phyloP scores from a whole-genome alignment of 2,113 vertebrate genomes.

The Labeo rohita region DNA sequence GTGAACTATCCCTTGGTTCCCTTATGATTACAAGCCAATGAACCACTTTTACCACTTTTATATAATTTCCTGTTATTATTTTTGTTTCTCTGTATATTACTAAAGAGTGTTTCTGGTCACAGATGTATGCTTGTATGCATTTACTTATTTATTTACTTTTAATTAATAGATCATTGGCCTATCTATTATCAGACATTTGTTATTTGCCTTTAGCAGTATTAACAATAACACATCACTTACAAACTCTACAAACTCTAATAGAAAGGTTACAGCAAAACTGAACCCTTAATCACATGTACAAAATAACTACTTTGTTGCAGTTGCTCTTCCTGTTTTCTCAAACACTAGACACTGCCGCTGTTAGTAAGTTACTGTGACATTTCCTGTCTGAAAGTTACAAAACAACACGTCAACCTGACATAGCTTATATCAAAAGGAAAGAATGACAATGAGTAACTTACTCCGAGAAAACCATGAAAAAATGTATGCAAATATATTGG shows the following conservation, averaged over 20 bases:
- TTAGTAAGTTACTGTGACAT: neutral
- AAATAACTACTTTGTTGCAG: too few species aligned
- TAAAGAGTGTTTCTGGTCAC: too few species aligned
- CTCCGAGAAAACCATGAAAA: too few species aligned
- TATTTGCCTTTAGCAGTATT: neutral
- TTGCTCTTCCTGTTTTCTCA: neutral
- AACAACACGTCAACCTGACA: neutral
- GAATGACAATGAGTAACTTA: neutral
- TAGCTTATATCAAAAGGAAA: neutral
- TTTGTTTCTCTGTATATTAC: too few species aligned
- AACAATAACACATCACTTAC: neutral
- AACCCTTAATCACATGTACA: too few species aligned
- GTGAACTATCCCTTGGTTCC: neutral
- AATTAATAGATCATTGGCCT: neutral
- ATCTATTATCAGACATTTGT: neutral
- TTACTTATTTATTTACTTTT: neutral
- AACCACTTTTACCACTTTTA: too few species aligned
- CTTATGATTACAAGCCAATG: neutral
- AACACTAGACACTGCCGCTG: neutral
- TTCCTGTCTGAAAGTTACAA: conserved; percentile 9
- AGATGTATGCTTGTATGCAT: neutral
- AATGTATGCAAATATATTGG: neutral
- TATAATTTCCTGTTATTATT: too few species aligned
- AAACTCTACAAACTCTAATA: neutral
- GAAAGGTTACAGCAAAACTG: neutral